phyloP scores from a whole-genome alignment of 2,113 vertebrate genomes.

The Grallaria varia region DNA sequence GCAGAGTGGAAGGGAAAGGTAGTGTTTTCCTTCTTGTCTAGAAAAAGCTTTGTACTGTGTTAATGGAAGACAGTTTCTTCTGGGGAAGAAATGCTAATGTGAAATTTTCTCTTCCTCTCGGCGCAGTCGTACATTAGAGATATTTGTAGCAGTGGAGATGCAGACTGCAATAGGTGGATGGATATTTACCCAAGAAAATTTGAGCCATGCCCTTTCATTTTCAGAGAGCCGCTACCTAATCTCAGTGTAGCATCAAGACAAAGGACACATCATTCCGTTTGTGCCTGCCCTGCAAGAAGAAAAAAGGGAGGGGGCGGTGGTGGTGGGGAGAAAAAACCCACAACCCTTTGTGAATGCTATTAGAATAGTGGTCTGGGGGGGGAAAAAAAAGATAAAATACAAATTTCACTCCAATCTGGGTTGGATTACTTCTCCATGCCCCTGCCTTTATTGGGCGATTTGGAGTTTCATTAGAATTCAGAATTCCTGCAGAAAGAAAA shows the following conservation, averaged over 20 bases:
- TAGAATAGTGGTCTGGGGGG: slow-evolving; percentile 65
- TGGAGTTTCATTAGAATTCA: slow-evolving; percentile 87
- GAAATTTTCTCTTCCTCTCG: slow-evolving; percentile 28
- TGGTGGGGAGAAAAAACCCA: neutral
- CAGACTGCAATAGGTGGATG: slow-evolving; percentile 60
- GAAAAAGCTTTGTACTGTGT: slow-evolving; percentile 10
- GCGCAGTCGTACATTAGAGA: slow-evolving; percentile 42
- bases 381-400: slow-evolving; percentile 73
- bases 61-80: slow-evolving; percentile 52
- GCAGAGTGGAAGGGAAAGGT: neutral
- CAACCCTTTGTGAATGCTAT: slow-evolving; percentile 65
- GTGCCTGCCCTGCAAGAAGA: slow-evolving; percentile 41
- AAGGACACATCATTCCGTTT: slow-evolving; percentile 71
- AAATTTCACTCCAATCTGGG: slow-evolving; percentile 76
- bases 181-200: slow-evolving; percentile 79
- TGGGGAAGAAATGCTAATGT: slow-evolving; percentile 41
- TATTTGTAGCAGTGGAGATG: slow-evolving; percentile 33
- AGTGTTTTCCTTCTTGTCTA: slow-evolving; percentile 8
- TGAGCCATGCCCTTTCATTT: slow-evolving; percentile 76
- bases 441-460: slow-evolving; percentile 82
- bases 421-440: slow-evolving; percentile 79
- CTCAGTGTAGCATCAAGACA: slow-evolving; percentile 71
- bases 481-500: slow-evolving; percentile 81
- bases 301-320: neutral
- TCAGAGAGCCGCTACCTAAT: slow-evolving; percentile 72